Percentiles rank a stretch among this genome's conserved stretches.
Conservation (phyloP, 2,797 vertebrate genomes). For the Enoplosus armatus region DNA sequence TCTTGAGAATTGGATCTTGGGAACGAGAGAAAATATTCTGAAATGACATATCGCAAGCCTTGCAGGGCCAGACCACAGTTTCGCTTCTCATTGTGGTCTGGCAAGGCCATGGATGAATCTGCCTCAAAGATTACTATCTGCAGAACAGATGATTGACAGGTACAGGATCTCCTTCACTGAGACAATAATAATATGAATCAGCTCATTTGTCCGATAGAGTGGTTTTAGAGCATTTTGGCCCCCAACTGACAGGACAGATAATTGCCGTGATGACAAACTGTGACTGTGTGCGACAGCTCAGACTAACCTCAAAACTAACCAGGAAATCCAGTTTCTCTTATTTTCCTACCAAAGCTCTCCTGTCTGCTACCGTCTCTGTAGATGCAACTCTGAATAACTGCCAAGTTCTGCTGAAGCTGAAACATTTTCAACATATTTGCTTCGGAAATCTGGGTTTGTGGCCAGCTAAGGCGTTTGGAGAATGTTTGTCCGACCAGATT, state of each 20-base stretch:
- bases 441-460: neutral
- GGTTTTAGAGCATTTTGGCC: neutral
- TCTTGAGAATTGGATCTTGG: neutral
- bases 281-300: neutral
- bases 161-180: neutral
- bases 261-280: constrained; percentile 38
- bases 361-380: neutral
- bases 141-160: neutral
- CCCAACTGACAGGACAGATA: neutral
- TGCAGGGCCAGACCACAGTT: neutral
- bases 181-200: neutral
- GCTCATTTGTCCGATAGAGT: neutral
- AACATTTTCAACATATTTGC: constrained; percentile 15
- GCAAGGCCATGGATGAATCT: neutral
- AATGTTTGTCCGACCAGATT: constrained; percentile 5
- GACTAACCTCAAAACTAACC: constrained; percentile 37
- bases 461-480: neutral
- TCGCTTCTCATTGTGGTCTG: neutral
- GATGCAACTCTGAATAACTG: neutral
- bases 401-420: neutral
- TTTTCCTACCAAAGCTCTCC: neutral
- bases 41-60: neutral
- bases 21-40: neutral
- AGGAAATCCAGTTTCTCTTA: constrained; percentile 38
- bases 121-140: neutral